A percentile compares a stretch with the other conserved stretches of the same genome.
Conservation (phyloP, 1,140 invertebrate species). For the Eulimnadia texana region DNA sequence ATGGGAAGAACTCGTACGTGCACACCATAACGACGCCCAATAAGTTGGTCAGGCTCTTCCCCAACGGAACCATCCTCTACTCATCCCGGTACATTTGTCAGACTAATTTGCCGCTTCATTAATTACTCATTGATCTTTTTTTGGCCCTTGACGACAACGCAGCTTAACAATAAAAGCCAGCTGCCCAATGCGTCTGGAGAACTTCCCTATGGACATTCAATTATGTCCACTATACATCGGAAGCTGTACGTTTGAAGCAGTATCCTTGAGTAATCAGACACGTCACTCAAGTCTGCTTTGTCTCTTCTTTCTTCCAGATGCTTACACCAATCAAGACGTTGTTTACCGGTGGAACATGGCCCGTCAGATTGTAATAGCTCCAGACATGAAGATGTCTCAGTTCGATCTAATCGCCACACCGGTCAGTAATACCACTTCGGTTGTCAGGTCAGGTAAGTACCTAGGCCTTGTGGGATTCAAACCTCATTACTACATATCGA, state of each 20-base stretch:
- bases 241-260: constrained; percentile 57
- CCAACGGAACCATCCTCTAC: constrained; percentile 82
- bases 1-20: constrained; percentile 80
- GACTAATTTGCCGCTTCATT: background rate
- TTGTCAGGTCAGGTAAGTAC: constrained; percentile 1
- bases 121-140: background rate
- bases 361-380: constrained; percentile 65
- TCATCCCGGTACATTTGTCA: constrained; percentile 62
- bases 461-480: too few relatives aligned
- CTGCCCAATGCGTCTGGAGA: constrained; percentile 89
- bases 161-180: constrained; percentile 93
- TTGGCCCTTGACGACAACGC: constrained; percentile 16
- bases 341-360: constrained; percentile 79
- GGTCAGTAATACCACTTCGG: constrained; percentile 22
- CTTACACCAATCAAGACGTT: constrained; percentile 74
- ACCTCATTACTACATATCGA: constrained; percentile 13
- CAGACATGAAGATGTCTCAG: constrained; percentile 78
- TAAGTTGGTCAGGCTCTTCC: constrained; percentile 72
- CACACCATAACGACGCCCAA: constrained; percentile 93
- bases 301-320: constrained; percentile 43
- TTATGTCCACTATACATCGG: constrained; percentile 82
- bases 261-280: too few relatives aligned
- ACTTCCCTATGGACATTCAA: constrained; percentile 93
- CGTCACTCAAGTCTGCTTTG: background rate
- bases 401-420: constrained; percentile 79